Percentiles rank a stretch among this genome's conserved stretches.
Conservation (phyloP, 30 jellyfish, hydroid and myxozoan species). For the Turritopsis rubra region DNA sequence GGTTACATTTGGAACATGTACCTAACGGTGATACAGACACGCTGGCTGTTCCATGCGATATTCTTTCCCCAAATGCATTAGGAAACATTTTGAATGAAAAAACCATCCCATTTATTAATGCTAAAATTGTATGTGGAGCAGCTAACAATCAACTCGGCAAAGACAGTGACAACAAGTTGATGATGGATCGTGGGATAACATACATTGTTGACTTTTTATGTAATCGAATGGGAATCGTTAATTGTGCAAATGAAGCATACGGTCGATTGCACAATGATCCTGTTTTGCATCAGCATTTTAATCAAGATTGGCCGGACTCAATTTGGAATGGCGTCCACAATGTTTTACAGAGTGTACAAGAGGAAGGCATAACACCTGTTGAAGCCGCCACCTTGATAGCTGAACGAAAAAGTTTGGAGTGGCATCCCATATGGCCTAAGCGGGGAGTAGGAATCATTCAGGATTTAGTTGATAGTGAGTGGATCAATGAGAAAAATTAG, state of each 20-base stretch:
- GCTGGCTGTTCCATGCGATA: slow-evolving; percentile 58
- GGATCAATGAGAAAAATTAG: slow-evolving; percentile 23
- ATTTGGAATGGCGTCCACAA: slow-evolving; percentile 68
- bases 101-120: slow-evolving; percentile 70
- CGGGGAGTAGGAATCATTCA: slow-evolving; percentile 60
- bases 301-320: slow-evolving; percentile 57
- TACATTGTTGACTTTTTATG: slow-evolving; percentile 79
- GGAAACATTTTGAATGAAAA: slow-evolving; percentile 75
- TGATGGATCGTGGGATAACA: slow-evolving; percentile 80
- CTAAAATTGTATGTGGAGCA: slow-evolving; percentile 89
- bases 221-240: slow-evolving; percentile 91
- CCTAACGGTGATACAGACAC: slow-evolving; percentile 46
- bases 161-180: slow-evolving; percentile 60
- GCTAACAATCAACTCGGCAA: slow-evolving; percentile 91
- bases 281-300: slow-evolving; percentile 60
- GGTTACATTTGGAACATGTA: slow-evolving; percentile 55
- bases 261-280: slow-evolving; percentile 82
- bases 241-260: slow-evolving; percentile 84
- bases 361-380: slow-evolving; percentile 58
- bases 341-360: slow-evolving; percentile 58
- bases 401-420: slow-evolving; percentile 53
- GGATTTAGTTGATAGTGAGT: slow-evolving; percentile 37
- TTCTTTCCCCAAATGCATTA: slow-evolving; percentile 85
- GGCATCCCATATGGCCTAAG: slow-evolving; percentile 89
- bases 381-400: slow-evolving; percentile 85